Evolutionary conservation across 2,888 invertebrate species (phyloP), one percentile per base, ranked within the genome.

Genomic region (Rhopalosiphum nymphaeae): DNA sequence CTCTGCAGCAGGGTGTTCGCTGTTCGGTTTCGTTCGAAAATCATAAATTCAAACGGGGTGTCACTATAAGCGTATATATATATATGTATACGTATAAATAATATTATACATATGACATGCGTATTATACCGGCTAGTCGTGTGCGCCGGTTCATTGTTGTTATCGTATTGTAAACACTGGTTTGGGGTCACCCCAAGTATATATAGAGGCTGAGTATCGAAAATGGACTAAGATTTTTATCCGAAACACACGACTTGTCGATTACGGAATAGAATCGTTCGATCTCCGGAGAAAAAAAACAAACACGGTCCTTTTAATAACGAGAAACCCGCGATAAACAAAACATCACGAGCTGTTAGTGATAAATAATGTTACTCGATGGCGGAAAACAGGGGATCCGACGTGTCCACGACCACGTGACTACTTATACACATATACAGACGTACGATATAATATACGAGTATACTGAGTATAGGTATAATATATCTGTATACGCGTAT

Each of bases 141-240:
- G 42, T 46, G 88, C 85, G 90, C 67, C 57, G 93, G 61, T 92
- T 26, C 89, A 53, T 86, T 42, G 94, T 94, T 87, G 94, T 94
- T 91, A 87, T 94, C 90, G 90, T 86, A 90, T 90, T 94, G 94
- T 94, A 94, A 94, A 94, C 90, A 94, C 53, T 42, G 93, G 85
- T 90, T 61, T 61, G 85, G 89, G 78, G 86, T 86, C 91, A 67
- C 94, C 91, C 94, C 36, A 7, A 16, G 78, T 26, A 5, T 49
- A 85, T 90, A 87, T 49, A 57, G 85, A 61, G 85, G 91, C 90
- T 49, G 90, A 5, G 86, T 53, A 87, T 91, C 91, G 86, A 67
- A 36, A 91, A 93, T 86, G 61, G 94, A 90, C 89, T 53, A 53
- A 94, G 94, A 94, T 94, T 94, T 94, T 94, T 94, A 94, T 94